Percentiles rank a stretch among this genome's conserved stretches.
Conservation (phyloP, 2,113 vertebrate genomes). For the Uropsilus gracilis region DNA sequence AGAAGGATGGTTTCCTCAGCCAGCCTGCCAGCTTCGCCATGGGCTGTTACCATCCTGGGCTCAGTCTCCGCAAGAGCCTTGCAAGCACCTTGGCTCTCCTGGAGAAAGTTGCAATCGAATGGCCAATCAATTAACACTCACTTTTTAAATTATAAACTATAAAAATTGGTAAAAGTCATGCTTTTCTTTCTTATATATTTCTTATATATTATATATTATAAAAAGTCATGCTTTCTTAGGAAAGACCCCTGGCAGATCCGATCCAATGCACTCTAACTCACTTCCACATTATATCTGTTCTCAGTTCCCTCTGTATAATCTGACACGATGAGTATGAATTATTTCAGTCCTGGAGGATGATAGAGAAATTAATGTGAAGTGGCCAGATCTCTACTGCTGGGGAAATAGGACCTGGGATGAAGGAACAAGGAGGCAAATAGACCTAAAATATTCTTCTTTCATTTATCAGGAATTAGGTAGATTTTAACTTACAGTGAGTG, state of each 20-base stretch:
- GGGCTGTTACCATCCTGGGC: no score
- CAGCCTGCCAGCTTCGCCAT: background rate
- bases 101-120: background rate
- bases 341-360: background rate
- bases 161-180: no score
- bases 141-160: background rate
- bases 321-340: background rate
- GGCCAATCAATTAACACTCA: background rate
- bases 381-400: background rate
- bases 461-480: background rate
- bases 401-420: background rate
- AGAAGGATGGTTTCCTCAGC: background rate
- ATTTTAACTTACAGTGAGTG: background rate
- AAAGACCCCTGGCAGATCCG: background rate
- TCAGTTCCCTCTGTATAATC: background rate
- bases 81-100: no score
- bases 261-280: background rate
- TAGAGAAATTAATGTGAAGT: background rate
- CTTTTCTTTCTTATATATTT: no score
- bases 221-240: background rate
- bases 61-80: no score
- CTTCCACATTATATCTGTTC: background rate
- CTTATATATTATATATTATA: no score
- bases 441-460: background rate
- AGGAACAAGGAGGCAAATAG: background rate